Evolutionary conservation across 2,113 vertebrate genomes (phyloP).

Genomic region (Furnarius figulus): DNA sequence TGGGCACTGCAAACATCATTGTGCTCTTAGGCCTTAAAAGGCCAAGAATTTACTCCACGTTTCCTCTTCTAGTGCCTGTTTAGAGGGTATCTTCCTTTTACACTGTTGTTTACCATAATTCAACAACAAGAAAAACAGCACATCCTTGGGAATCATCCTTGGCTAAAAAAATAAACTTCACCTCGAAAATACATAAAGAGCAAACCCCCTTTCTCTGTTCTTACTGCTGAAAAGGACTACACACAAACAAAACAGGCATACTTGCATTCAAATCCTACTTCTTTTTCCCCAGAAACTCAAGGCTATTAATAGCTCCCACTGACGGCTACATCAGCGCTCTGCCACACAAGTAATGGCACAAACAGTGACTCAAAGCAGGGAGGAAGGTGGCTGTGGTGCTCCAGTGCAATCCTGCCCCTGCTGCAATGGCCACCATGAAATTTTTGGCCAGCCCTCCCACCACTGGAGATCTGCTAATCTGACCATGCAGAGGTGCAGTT

Average conservation of each 20-base stretch:
- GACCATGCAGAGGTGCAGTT: not conserved
- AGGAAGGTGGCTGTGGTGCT: not conserved
- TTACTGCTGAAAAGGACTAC: not conserved
- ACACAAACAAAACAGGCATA: not conserved
- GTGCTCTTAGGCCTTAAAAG: not conserved
- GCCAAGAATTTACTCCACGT: not conserved
- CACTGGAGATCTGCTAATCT: not conserved
- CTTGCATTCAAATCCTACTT: not conserved
- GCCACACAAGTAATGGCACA: not conserved
- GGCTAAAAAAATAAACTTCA: not conserved
- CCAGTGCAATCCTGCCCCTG: not conserved
- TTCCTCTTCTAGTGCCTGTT: not conserved
- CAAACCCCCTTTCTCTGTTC: not conserved
- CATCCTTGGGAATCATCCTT: not conserved
- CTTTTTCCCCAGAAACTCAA: slow-evolving; percentile 6
- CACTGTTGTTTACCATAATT: not conserved
- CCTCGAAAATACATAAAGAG: not conserved
- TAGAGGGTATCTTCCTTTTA: not conserved
- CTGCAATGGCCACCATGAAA: not conserved
- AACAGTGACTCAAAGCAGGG: not conserved
- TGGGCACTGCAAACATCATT: not conserved
- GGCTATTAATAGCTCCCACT: slow-evolving; percentile 36
- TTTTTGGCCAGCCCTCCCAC: not conserved
- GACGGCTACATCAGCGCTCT: not conserved
- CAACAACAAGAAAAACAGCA: not conserved